Percentiles rank a stretch among this genome's conserved stretches.
phyloP scores from a whole-genome alignment of 2,797 vertebrate genomes.

The Crax fasciolata region DNA sequence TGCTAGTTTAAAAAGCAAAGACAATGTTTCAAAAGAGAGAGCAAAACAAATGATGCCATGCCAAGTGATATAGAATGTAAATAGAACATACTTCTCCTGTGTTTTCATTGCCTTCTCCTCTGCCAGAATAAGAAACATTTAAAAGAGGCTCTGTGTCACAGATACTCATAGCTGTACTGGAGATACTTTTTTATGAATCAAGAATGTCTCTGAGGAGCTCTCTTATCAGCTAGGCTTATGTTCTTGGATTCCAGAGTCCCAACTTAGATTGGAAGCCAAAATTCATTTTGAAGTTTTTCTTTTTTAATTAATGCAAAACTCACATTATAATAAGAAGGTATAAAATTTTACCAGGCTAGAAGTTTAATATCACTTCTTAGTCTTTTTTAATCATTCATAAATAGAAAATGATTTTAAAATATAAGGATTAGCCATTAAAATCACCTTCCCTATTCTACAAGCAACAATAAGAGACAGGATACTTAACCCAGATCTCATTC shows the following conservation, averaged over 20 bases:
- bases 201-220: not conserved
- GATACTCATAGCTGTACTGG: not conserved
- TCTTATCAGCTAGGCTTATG: not conserved
- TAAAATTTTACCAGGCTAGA: not conserved
- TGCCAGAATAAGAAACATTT: not conserved
- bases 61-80: not conserved
- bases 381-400: not conserved
- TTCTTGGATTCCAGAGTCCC: not conserved
- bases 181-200: not conserved
- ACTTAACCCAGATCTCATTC: not conserved
- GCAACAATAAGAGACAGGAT: not conserved
- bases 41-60: not conserved
- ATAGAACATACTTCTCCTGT: not conserved
- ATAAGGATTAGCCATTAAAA: not conserved
- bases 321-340: not conserved
- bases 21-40: not conserved
- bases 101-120: not conserved
- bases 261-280: not conserved
- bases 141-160: not conserved
- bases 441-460: not conserved
- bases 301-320: not conserved
- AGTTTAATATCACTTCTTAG: not conserved
- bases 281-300: not conserved
- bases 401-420: not conserved
- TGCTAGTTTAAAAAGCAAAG: not conserved